Base-by-base conservation (phyloP, 1,140 invertebrate genomes). In the Drosophila sp. region DNA sequence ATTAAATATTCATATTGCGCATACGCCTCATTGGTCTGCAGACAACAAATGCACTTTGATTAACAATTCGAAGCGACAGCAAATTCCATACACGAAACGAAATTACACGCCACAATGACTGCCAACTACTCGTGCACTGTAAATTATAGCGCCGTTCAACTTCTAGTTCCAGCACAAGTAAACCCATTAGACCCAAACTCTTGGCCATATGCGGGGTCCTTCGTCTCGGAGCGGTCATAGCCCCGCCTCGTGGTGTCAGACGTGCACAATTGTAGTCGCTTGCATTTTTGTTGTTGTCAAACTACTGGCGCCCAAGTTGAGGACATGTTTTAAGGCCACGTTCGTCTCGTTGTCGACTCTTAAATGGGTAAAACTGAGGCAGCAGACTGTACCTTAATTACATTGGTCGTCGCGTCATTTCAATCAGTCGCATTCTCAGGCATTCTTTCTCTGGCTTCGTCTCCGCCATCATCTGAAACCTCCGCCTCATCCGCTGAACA, bases 1-100 rank as follows among this genome's bases (percentile, higher is more conserved):
- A 73, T 89, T 51, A 87, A 89, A 82, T 79, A 87, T 87, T 87
- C 76, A 89, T 73, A 82, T 82, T 87, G 63, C 62, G 67, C 46
- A 86, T 87, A 86, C 81, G 82, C 62, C 82, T 64, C 79, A 59
- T 76, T 87, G 61, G 38, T 45, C 74, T 45, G 29, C 14, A 29
- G 40, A 46, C 61, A 67, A 70, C 36, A 63, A 45, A 32, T 56
- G 18, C 56, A 64, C 50, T 74, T 74, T 66, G 71, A 77, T 77
- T 69, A 59, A 53, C 75, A 48, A 70, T 70, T 59, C 25, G 14
- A 38, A 43, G 46, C 29, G 38, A 53, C 46, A 51, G 69, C 51
- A 38, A 59, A 43, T 66, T n/a, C 48, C 36, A 50, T 65, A 18
- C n/a, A n/a, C n/a, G n/a, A n/a, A n/a, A n/a, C 41, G 43, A 54